Base-by-base conservation (phyloP, 1,140 invertebrate genomes). In the Drosophila mayri region DNA sequence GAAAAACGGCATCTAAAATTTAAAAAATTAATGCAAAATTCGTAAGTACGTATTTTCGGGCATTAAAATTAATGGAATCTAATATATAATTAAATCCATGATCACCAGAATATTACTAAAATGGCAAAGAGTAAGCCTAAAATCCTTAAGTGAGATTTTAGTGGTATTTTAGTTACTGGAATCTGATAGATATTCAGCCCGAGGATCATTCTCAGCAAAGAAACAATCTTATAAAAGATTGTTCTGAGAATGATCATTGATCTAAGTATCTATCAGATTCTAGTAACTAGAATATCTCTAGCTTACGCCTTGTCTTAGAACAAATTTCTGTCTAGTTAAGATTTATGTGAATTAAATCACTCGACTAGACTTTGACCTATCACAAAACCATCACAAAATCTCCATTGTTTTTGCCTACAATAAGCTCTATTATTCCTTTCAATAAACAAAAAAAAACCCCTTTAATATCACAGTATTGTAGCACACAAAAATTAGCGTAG, bases 401-500 rank as follows among this genome's bases (percentile, higher is more conserved):
- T 52, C 2, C 9, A 22, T 10, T 54, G 3, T 54, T 37, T 37
- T 35, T 54, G 8, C 16, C 30, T 16, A 54, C 50, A 54, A 37
- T 54, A 37, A 37, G 0, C 50, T 54, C 18, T 16, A 52, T 54
- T 10, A 52, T 54, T 22, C 18, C 18, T 10, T 4, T 37, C 50
- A 37, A 54, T 54, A 37, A 54, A 35, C 1, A n/a, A 22, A 22
- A 22, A 3, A 3, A n/a, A n/a, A 32, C 32, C 50, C 50, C 20
- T 22, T 37, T 55, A 12, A 44, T 18, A 4, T 44, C 37, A 30
- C 38, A 25, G 38, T 25, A 57, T 43, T 25, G 41, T 12, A 49
- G 11, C 10, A 20, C 3, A 59, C 7, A 49, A 59, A 60, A 30
- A 50, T 50, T 32, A 32, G 43, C 43, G 58, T 49, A 60, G 28